Evolutionary conservation across 2,797 vertebrate species (phyloP).

Genomic region (Oreochromis mossambicus): DNA sequence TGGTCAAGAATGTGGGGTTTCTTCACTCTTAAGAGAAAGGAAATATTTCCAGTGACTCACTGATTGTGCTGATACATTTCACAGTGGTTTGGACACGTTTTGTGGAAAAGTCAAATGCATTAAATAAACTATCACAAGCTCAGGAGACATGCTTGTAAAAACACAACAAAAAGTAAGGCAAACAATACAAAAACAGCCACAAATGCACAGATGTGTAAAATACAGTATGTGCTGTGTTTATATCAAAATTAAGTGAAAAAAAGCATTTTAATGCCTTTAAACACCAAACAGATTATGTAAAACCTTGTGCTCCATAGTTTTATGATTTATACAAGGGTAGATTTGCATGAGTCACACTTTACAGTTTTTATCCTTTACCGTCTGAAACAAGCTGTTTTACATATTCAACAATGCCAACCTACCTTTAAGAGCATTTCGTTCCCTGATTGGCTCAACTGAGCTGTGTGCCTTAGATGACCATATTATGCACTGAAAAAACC

Average conservation of each 20-base stretch:
- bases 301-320: neutral
- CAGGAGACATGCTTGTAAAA: neutral
- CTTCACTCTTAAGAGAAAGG: neutral
- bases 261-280: neutral
- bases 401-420: neutral
- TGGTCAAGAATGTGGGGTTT: slow-evolving; percentile 41
- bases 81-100: slow-evolving; percentile 19
- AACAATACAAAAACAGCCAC: neutral
- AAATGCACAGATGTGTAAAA: neutral
- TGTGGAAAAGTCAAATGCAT: neutral
- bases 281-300: neutral
- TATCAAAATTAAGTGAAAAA: neutral
- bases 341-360: neutral
- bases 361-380: neutral
- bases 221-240: neutral
- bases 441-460: neutral
- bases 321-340: neutral
- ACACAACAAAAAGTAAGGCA: neutral
- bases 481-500: neutral
- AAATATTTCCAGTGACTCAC: slow-evolving; percentile 18
- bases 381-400: neutral
- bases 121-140: neutral
- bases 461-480: neutral
- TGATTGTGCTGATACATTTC: slow-evolving; percentile 33
- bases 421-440: neutral